Evolutionary conservation across 35 echinoderm and acorn worm genomes (phyloP).

Genomic region (Anneissia japonica): DNA sequence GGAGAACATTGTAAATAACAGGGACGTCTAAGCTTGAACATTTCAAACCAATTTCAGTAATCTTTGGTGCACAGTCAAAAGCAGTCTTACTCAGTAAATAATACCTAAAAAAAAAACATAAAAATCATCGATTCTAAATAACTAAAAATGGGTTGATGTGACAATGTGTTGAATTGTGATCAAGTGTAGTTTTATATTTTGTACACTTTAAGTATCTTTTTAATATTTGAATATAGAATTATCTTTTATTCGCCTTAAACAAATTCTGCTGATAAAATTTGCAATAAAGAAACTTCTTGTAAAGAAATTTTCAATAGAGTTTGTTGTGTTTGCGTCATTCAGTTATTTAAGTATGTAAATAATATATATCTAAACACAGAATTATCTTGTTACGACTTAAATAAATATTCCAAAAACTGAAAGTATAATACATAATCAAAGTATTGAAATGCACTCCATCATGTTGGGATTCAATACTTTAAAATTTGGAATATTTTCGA

Average conservation of each 20-base stretch:
- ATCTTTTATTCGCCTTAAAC: background rate
- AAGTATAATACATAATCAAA: too few relatives aligned
- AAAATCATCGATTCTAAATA: background rate
- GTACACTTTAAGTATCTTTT: background rate
- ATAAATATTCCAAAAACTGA: too few relatives aligned
- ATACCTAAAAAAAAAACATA: conserved; percentile 39
- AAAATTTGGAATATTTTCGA: too few relatives aligned
- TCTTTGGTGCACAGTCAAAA: conserved; percentile 25
- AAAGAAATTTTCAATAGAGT: too few relatives aligned
- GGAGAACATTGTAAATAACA: conserved; percentile 32
- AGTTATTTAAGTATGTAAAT: too few relatives aligned
- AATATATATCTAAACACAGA: too few relatives aligned
- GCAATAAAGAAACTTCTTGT: too few relatives aligned
- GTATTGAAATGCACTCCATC: too few relatives aligned
- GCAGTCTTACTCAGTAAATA: conserved; percentile 43
- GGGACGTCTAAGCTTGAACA: conserved; percentile 8
- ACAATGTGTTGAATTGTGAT: background rate
- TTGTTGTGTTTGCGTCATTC: too few relatives aligned
- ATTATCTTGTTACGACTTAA: too few relatives aligned
- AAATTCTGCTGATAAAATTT: too few relatives aligned
- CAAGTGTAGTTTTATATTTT: background rate
- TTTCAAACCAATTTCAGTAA: conserved; percentile 42
- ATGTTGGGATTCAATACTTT: too few relatives aligned
- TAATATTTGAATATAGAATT: background rate
- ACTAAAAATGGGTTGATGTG: background rate